Evolutionary conservation across 2,113 vertebrate species (phyloP).

Genomic region (Egretta garzetta): DNA sequence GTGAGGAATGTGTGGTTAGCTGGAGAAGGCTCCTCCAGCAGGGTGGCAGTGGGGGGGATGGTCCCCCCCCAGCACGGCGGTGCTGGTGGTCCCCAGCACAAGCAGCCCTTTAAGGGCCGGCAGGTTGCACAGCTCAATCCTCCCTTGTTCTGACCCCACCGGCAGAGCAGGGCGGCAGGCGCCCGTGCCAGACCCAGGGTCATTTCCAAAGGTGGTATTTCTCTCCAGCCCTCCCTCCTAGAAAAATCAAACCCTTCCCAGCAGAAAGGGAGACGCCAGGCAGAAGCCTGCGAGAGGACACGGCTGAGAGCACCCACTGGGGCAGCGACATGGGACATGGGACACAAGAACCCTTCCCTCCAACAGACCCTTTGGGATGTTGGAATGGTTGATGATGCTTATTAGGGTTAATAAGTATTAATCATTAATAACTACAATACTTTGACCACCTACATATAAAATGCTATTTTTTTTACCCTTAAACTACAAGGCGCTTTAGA

Average conservation of each 20-base stretch:
- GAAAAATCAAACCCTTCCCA: not conserved
- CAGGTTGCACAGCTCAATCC: not conserved
- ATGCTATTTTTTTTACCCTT: not conserved
- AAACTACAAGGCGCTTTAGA: not conserved
- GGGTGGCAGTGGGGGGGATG: not conserved
- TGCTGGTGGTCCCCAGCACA: not conserved
- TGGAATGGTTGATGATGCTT: not conserved
- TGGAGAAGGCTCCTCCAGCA: not conserved
- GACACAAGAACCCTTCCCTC: not conserved
- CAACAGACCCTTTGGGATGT: not conserved
- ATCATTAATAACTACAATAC: not conserved
- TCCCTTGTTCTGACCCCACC: not conserved
- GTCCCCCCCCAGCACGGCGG: not conserved
- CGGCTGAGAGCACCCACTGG: rapidly evolving
- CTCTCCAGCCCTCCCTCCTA: not conserved
- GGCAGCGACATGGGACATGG: not conserved
- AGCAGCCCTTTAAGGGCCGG: not conserved
- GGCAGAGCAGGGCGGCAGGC: not conserved
- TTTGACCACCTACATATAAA: not conserved
- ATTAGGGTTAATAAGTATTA: not conserved
- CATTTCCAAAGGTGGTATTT: not conserved
- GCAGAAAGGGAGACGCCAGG: not conserved
- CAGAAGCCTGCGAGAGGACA: not conserved
- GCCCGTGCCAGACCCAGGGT: rapidly evolving
- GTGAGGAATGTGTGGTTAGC: not conserved